Base-by-base conservation (phyloP, 2,888 invertebrate genomes). In the Philonicus albiceps region DNA sequence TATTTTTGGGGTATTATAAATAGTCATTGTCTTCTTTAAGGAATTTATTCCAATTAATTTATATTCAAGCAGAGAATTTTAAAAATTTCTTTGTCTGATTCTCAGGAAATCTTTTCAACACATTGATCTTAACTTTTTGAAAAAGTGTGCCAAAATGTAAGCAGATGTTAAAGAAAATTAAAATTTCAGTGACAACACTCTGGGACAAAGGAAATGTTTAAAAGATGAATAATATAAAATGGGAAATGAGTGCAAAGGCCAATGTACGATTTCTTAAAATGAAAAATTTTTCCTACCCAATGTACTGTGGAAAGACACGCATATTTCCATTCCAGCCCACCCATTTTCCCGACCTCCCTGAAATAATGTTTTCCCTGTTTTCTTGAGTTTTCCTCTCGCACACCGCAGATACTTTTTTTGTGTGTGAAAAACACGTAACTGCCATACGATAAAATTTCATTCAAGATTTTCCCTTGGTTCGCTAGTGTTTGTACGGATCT, bases 311-410 rank as follows among this genome's bases (percentile, higher is more conserved):
- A 78, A 78, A 49, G 30, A 78, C 76, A 76, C 40, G 76, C 76
- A 76, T 40, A 78, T 81, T 81, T 81, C 34, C 81, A 19, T 53
- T 81, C 64, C 81, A 81, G 55, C 49, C 43, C 55, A n/a, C 81
- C 37, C n/a, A 19, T 27, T 53, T 81, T 81, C 81, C 81, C 64
- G 74, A 74, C 31, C 49, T 37, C 64, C 64, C 34, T 19, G 6
- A 55, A 80, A 11, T 27, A 2, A 64, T 64, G 64, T 64, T 64
- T 64, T 64, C 64, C 64, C 27, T 64, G 64, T 64, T 64, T 64
- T 27, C 64, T 22, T 22, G 64, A 27, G 43, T 43, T 80, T 81
- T 53, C 53, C 55, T 34, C 81, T 34, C 53, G 49, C 34, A 34
- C 37, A 53, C 31, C 31, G 34, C 11, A 1, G 37, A 31, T 11